phyloP scores from a whole-genome alignment of 1,140 invertebrate genomes.

The Drosophila serrata region DNA sequence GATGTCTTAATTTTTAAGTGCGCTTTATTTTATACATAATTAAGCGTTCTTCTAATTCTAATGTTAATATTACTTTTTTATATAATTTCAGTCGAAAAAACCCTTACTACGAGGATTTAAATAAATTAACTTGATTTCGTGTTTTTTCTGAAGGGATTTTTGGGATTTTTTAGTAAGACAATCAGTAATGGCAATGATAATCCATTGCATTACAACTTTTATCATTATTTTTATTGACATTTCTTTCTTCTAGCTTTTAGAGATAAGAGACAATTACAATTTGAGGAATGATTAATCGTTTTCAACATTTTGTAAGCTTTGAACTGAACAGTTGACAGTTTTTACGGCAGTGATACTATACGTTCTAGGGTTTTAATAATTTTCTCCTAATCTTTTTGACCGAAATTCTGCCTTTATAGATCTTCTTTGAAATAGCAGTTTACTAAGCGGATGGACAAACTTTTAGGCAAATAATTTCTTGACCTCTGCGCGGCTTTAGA shows the following conservation, averaged over 20 bases:
- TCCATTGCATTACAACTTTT: slow-evolving; percentile 4
- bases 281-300: slow-evolving; percentile 11
- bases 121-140: slow-evolving; percentile 28
- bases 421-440: neutral
- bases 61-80: slow-evolving; percentile 30
- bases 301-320: slow-evolving; percentile 1
- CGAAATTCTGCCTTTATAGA: no score
- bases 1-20: slow-evolving; percentile 52
- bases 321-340: neutral
- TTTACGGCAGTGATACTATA: neutral
- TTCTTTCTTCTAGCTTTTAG: neutral
- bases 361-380: neutral
- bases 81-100: slow-evolving; percentile 67
- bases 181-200: neutral
- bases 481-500: neutral
- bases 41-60: slow-evolving; percentile 30
- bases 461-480: slow-evolving; percentile 1
- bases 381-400: slow-evolving; percentile 4
- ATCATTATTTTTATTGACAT: slow-evolving; percentile 5
- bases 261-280: slow-evolving; percentile 2
- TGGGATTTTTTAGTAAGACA: slow-evolving; percentile 5
- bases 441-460: neutral
- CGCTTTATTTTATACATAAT: slow-evolving; percentile 22
- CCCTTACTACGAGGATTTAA: slow-evolving; percentile 32
- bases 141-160: slow-evolving; percentile 4